Percentiles rank a stretch among this genome's conserved stretches.
These are phyloP conservation scores for Zapus hudsonius DNA, from an alignment of 2,113 vertebrate genomes.

Conservation along the genomic window DNA sequence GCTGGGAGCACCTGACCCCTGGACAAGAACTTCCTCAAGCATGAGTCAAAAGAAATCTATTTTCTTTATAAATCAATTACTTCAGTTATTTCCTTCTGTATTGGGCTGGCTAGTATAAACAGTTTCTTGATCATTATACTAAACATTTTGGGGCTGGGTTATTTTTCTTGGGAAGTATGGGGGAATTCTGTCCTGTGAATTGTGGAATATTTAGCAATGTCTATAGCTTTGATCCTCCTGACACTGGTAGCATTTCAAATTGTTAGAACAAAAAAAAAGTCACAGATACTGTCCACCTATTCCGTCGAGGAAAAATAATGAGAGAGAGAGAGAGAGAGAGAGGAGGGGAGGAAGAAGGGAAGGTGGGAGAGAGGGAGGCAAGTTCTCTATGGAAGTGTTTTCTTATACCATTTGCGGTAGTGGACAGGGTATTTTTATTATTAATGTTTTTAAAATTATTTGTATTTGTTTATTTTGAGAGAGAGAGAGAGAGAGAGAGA, in stretches of 20 bases:
- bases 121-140: not conserved
- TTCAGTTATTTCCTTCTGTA: not conserved
- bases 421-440: not conserved
- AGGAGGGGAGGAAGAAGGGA: not conserved
- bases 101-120: not conserved
- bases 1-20: not conserved
- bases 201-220: not conserved
- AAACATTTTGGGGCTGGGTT: not conserved
- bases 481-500: too few species aligned
- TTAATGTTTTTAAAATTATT: too few species aligned
- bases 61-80: not conserved
- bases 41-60: not conserved
- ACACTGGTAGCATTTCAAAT: not conserved
- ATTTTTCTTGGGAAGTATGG: not conserved
- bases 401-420: not conserved
- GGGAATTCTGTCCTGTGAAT: not conserved
- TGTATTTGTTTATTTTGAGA: too few species aligned
- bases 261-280: not conserved
- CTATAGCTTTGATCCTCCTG: not conserved
- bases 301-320: not conserved
- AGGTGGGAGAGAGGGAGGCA: too few species aligned
- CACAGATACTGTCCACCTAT: not conserved
- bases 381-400: not conserved
- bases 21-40: not conserved
- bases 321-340: not conserved